Evolutionary conservation across 2,888 invertebrate species (phyloP).

Genomic region (Zygaena filipendulae): DNA sequence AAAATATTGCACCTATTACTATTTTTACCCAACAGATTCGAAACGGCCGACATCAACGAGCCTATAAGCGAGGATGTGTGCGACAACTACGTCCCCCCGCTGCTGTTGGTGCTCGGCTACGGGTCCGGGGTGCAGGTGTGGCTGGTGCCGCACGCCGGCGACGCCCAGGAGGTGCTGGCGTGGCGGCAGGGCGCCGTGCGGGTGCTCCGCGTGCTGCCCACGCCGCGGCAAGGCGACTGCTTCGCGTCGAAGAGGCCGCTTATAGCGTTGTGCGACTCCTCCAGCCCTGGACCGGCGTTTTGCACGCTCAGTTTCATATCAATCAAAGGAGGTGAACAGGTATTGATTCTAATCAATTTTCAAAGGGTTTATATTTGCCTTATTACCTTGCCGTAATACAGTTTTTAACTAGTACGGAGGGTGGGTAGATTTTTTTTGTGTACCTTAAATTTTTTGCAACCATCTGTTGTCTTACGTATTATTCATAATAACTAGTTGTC

Average conservation of each 20-base stretch:
- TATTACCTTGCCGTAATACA: too few relatives aligned
- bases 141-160: conserved; percentile 88
- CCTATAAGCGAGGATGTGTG: conserved; percentile 75
- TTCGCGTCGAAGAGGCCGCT: conserved; percentile 86
- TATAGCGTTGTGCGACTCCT: conserved; percentile 90
- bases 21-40: conserved; percentile 72
- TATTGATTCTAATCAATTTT: too few relatives aligned
- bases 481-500: too few relatives aligned
- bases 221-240: conserved; percentile 79
- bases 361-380: too few relatives aligned
- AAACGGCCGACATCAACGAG: conserved; percentile 86
- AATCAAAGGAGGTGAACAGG: conserved; percentile 82
- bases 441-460: too few relatives aligned
- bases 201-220: conserved; percentile 86
- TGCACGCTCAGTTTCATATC: conserved; percentile 88
- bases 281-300: conserved; percentile 80
- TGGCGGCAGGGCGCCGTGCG: conserved; percentile 92
- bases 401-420: too few relatives aligned
- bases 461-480: too few relatives aligned
- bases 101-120: conserved; percentile 83
- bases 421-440: too few relatives aligned
- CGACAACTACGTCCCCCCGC: conserved; percentile 78
- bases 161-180: conserved; percentile 94
- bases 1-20: too few relatives aligned
- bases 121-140: conserved; percentile 76